Evolutionary conservation across 1,140 invertebrate genomes (phyloP).

Genomic region (Hydropsyche tenuis): DNA sequence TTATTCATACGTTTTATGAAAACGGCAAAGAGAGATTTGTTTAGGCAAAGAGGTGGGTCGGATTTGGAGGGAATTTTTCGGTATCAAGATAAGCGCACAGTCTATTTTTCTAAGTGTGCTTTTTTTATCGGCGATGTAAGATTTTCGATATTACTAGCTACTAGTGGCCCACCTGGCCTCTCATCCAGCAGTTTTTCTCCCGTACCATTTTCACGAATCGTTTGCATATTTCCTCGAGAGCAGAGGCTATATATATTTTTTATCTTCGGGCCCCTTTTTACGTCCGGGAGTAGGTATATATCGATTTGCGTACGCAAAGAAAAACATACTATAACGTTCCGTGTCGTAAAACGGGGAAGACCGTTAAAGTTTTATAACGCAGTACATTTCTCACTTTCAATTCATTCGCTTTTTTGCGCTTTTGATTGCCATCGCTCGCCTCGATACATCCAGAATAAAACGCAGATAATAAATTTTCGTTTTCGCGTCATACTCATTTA

Average conservation of each 20-base stretch:
- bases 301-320: too few relatives aligned
- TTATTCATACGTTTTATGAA: neutral
- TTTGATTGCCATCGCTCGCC: too few relatives aligned
- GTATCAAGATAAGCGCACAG: conserved; percentile 26
- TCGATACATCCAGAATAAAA: too few relatives aligned
- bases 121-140: conserved; percentile 11
- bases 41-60: neutral
- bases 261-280: too few relatives aligned
- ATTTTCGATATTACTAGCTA: conserved; percentile 10
- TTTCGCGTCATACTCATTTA: too few relatives aligned
- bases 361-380: too few relatives aligned
- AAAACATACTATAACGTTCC: too few relatives aligned
- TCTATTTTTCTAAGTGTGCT: conserved; percentile 27
- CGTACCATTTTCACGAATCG: conserved; percentile 8
- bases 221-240: conserved; percentile 18
- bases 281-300: too few relatives aligned
- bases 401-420: too few relatives aligned
- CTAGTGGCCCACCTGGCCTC: neutral
- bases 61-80: conserved; percentile 24
- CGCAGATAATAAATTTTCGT: too few relatives aligned
- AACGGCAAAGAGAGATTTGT: neutral
- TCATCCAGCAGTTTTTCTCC: neutral
- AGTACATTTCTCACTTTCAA: too few relatives aligned
- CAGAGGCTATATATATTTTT: neutral
- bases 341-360: too few relatives aligned